A percentile compares a stretch with the other conserved stretches of the same genome.
Evolutionary conservation across 2,888 invertebrate genomes (phyloP).

Genomic region (Limnephilus lunatus): DNA sequence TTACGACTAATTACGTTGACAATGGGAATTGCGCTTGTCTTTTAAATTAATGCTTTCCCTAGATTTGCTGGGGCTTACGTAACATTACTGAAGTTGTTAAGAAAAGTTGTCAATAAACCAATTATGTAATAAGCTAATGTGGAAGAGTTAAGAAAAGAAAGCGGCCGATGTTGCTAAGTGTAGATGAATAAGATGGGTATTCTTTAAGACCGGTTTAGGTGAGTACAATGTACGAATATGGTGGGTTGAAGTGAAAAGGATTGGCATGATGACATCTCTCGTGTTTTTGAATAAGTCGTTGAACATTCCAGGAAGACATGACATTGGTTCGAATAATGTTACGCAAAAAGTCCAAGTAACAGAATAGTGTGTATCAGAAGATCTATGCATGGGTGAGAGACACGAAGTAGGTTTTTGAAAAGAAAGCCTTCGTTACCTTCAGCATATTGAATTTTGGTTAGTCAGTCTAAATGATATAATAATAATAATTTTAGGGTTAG

Average conservation of each 20-base stretch:
- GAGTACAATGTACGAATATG: neutral
- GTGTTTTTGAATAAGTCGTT: too few relatives aligned
- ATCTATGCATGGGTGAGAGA: too few relatives aligned
- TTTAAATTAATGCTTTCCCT: neutral
- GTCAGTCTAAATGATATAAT: too few relatives aligned
- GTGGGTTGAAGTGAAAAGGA: too few relatives aligned
- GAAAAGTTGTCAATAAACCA: neutral
- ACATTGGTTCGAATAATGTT: too few relatives aligned
- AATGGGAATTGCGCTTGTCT: neutral
- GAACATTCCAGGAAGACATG: too few relatives aligned
- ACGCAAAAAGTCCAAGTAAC: too few relatives aligned
- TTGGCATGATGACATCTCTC: neutral
- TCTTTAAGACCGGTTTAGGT: neutral
- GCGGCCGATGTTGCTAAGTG: neutral
- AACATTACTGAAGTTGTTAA: neutral
- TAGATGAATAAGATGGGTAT: neutral
- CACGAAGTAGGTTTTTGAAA: too few relatives aligned
- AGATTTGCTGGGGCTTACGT: neutral
- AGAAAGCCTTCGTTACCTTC: too few relatives aligned
- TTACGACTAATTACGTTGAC: neutral
- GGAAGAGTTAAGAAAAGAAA: neutral
- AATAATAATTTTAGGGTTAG: too few relatives aligned
- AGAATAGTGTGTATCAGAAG: too few relatives aligned
- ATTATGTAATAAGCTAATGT: neutral
- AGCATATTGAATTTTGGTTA: too few relatives aligned